Conservation (phyloP, 2,797 vertebrate species). For the Epinephelus awoara region DNA sequence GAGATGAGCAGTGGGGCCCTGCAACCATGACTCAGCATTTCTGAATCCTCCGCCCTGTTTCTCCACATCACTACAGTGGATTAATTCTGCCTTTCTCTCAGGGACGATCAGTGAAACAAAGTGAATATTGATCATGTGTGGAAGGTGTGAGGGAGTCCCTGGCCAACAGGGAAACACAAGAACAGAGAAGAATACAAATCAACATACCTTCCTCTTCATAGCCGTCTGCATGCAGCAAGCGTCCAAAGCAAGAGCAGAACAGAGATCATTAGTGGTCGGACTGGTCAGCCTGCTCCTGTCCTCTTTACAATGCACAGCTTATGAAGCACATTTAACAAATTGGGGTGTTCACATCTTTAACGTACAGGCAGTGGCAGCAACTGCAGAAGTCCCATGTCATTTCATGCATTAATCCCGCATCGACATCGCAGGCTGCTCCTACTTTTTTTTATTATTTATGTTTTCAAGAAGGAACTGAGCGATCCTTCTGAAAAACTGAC, state of each 20-base stretch:
- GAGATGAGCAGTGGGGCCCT: conserved; percentile 69
- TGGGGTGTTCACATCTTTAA: conserved; percentile 48
- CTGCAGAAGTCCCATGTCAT: conserved; percentile 52
- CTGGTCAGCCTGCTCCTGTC: conserved; percentile 51
- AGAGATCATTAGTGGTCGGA: conserved; percentile 77
- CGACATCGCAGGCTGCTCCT: not conserved
- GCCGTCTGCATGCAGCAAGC: conserved; percentile 89
- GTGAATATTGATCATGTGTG: not conserved
- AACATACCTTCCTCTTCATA: conserved; percentile 90
- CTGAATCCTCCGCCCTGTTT: conserved; percentile 71
- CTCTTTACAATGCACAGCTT: conserved; percentile 63
- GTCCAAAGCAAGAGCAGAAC: conserved; percentile 88
- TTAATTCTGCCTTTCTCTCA: conserved; percentile 23
- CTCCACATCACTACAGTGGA: conserved; percentile 21
- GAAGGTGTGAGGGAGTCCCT: conserved; percentile 1
- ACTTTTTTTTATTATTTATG: too few species aligned
- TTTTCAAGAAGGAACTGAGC: too few species aligned
- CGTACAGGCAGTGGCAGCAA: not conserved
- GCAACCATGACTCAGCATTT: conserved; percentile 60
- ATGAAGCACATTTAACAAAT: conserved; percentile 66
- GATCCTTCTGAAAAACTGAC: too few species aligned
- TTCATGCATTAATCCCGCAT: conserved; percentile 12
- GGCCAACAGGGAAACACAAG: conserved; percentile 31
- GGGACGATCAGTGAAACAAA: conserved; percentile 12
- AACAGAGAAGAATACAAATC: conserved; percentile 67